Evolutionary conservation across 2,888 invertebrate species (phyloP), one percentile per base, ranked within the genome.

Genomic region (Ommatoiulus sabulosus): DNA sequence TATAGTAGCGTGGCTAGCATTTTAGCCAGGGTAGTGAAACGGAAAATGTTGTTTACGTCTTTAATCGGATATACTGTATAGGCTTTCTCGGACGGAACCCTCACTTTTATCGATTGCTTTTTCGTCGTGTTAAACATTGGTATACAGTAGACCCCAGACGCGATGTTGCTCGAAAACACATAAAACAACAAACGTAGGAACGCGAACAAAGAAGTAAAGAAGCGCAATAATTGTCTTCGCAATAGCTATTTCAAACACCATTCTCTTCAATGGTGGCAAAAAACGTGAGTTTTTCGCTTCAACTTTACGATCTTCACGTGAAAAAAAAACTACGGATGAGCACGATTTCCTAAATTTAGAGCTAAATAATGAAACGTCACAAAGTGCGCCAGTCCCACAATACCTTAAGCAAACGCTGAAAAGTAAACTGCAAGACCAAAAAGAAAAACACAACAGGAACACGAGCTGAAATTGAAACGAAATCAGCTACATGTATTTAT

Each of bases 11-110:
- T 57, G 17, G 57, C 57, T 57, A 57, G 17, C 57, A 63, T 63
- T 63, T 63, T 63, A 63, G n/a, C 63, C 63, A n/a, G 63, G 63
- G 63, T 63, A 63, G 63, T 63, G 63, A 63, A 63, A 63, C 63
- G 63, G 63, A 63, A 63, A 63, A 63, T 63, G 5, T 63, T 63
- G 63, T 63, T 63, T 63, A 63, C 63, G 63, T 63, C 63, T 63
- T 63, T 17, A 63, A n/a, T 63, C 63, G 63, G 63, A 63, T 63
- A n/a, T 63, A n/a, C n/a, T n/a, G n/a, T n/a, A 63, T 63, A n/a
- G 63, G 63, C 63, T 63, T n/a, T 63, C 8, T 63, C n/a, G n/a
- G n/a, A n/a, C 63, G 63, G 5, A 63, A 63, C 63, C 63, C 63
- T 63, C 63, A 63, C 7, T 63, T 63, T 63, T 63, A 63, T 63